phyloP scores from a whole-genome alignment of 2,888 invertebrate genomes.

The Lithosia quadra region DNA sequence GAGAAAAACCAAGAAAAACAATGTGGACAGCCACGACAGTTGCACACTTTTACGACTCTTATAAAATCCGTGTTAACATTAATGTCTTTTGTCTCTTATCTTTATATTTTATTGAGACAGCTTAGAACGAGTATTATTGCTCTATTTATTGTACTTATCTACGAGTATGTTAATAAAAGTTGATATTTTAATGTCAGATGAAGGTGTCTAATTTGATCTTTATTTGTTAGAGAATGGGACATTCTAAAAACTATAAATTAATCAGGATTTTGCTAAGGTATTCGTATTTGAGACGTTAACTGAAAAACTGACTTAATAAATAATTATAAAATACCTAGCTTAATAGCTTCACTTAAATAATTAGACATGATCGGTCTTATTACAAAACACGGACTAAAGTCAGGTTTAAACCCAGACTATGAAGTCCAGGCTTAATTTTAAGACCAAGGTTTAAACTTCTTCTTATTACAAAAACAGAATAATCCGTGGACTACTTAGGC shows the following conservation, averaged over 20 bases:
- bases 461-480: too few relatives aligned
- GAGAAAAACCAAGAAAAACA: constrained; percentile 11
- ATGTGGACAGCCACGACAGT: constrained; percentile 14
- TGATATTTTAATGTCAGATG: neutral
- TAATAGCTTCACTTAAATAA: too few relatives aligned
- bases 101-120: constrained; percentile 28
- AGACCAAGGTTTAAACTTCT: too few relatives aligned
- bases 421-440: too few relatives aligned
- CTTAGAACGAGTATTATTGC: constrained; percentile 12
- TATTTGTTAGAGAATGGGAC: neutral
- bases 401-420: too few relatives aligned
- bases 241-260: neutral
- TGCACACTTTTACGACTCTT: constrained; percentile 32
- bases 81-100: constrained; percentile 23
- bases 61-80: constrained; percentile 27
- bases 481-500: too few relatives aligned
- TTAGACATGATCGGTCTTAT: too few relatives aligned
- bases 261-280: neutral
- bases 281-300: neutral
- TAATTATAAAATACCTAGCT: too few relatives aligned
- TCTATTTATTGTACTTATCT: constrained; percentile 13
- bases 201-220: constrained; percentile 13
- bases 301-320: neutral
- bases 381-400: too few relatives aligned
- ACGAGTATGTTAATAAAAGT: constrained; percentile 16